A percentile compares a stretch with the other conserved stretches of the same genome.
phyloP scores from a whole-genome alignment of 2,797 vertebrate genomes.

The Phoxinus dragarum region DNA sequence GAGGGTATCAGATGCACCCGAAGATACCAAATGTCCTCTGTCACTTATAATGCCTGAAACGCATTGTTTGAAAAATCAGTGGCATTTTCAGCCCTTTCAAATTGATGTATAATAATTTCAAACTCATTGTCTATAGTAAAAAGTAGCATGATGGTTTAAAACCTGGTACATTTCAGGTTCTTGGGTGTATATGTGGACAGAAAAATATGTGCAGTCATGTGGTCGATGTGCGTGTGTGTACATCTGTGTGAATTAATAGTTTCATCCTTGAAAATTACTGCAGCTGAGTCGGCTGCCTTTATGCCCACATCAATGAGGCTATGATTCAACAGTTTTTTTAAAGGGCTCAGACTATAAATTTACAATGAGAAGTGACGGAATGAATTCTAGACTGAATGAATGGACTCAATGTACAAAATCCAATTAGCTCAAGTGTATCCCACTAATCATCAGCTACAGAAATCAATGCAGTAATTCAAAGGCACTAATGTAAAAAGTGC shows the following conservation, averaged over 20 bases:
- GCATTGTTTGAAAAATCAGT: neutral
- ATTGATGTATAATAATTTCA: neutral
- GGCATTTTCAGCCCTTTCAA: neutral
- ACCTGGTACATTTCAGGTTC: neutral
- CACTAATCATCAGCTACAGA: constrained; percentile 53
- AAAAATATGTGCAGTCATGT: neutral
- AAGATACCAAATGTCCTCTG: constrained; percentile 4
- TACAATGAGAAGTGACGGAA: constrained; percentile 38
- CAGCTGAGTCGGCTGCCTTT: constrained; percentile 44
- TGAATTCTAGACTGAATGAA: constrained; percentile 44
- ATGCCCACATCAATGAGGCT: constrained; percentile 31
- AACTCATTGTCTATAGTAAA: neutral
- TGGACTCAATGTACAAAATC: constrained; percentile 44
- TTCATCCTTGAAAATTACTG: constrained; percentile 18
- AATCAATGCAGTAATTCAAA: constrained; percentile 55
- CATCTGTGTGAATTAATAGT: constrained; percentile 14
- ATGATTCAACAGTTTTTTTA: constrained; percentile 39
- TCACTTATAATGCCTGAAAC: neutral
- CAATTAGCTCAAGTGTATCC: constrained; percentile 56
- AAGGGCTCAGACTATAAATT: constrained; percentile 33
- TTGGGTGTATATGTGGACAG: neutral
- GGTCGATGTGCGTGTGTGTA: neutral
- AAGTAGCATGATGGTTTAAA: neutral
- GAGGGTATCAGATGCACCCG: constrained; percentile 17
- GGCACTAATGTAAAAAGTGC: constrained; percentile 40